Conservation (phyloP, 2,113 vertebrate genomes). For the Chascanopsetta lugubris region DNA sequence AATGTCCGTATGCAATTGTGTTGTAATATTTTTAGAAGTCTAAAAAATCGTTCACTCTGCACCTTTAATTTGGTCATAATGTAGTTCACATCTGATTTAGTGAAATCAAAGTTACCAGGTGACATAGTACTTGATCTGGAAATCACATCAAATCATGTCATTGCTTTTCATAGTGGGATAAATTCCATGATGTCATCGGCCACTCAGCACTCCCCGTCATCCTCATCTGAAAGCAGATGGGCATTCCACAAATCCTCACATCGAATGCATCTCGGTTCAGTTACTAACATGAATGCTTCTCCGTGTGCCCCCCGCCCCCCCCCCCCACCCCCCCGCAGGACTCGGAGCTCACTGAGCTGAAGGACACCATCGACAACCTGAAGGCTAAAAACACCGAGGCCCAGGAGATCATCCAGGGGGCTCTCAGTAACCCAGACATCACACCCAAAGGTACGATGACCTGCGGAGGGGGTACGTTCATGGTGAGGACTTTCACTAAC, state of each 20-base stretch:
- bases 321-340: conserved; percentile 89
- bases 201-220: conserved; percentile 35
- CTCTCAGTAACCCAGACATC: conserved; percentile 86
- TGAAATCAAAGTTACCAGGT: conserved; percentile 3
- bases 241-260: conserved; percentile 8
- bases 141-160: conserved; percentile 21
- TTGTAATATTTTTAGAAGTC: no score
- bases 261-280: conserved; percentile 28
- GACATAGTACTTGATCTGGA: conserved; percentile 10
- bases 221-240: conserved; percentile 21
- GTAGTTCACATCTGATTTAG: not conserved
- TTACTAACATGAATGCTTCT: conserved; percentile 33
- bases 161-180: conserved; percentile 29
- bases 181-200: conserved; percentile 38
- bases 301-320: no score
- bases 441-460: conserved; percentile 86
- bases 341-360: conserved; percentile 88
- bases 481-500: not conserved
- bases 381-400: conserved; percentile 94
- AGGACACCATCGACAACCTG: conserved; percentile 93
- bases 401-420: conserved; percentile 92
- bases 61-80: not conserved
- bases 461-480: not conserved
- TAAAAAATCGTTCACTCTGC: no score
- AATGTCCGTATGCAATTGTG: no score